Conservation (phyloP, 2,888 invertebrate species). For the Flexamia atlantica region DNA sequence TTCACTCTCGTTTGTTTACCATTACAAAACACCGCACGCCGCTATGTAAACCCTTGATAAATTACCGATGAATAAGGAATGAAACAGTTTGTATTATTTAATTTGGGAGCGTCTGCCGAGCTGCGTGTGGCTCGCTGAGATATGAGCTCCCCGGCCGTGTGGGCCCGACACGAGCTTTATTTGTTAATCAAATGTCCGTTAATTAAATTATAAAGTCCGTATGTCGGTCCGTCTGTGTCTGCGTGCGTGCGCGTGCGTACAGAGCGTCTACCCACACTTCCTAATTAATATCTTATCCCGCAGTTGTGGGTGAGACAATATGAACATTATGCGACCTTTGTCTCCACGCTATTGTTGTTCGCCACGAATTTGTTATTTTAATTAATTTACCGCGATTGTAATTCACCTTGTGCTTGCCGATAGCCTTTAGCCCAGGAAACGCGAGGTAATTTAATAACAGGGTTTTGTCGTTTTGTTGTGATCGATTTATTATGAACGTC, state of each 20-base stretch:
- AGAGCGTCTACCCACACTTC: slow-evolving; percentile 14
- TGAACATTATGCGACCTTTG: slow-evolving; percentile 31
- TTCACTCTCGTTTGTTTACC: too few species aligned
- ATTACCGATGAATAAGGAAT: slow-evolving; percentile 27
- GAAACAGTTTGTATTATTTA: slow-evolving; percentile 43
- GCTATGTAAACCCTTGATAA: neutral
- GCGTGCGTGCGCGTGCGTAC: neutral
- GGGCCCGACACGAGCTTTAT: slow-evolving; percentile 26
- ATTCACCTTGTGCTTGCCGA: slow-evolving; percentile 23
- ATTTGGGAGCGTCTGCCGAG: slow-evolving; percentile 17
- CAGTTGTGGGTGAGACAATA: slow-evolving; percentile 23
- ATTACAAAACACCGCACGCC: neutral
- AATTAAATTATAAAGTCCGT: slow-evolving; percentile 43
- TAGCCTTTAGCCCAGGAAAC: slow-evolving; percentile 5
- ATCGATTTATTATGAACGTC: neutral
- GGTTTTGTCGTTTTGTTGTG: neutral
- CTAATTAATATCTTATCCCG: slow-evolving; percentile 38
- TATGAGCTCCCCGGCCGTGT: slow-evolving; percentile 22
- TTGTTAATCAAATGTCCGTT: slow-evolving; percentile 42
- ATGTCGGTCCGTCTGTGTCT: slow-evolving; percentile 15
- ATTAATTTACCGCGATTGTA: slow-evolving; percentile 29
- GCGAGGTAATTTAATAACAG: neutral
- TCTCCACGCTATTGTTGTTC: slow-evolving; percentile 19
- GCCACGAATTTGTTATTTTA: slow-evolving; percentile 31
- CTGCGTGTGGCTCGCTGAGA: slow-evolving; percentile 18